phyloP scores from a whole-genome alignment of 2,113 vertebrate species.

The Jaculus jaculus region DNA sequence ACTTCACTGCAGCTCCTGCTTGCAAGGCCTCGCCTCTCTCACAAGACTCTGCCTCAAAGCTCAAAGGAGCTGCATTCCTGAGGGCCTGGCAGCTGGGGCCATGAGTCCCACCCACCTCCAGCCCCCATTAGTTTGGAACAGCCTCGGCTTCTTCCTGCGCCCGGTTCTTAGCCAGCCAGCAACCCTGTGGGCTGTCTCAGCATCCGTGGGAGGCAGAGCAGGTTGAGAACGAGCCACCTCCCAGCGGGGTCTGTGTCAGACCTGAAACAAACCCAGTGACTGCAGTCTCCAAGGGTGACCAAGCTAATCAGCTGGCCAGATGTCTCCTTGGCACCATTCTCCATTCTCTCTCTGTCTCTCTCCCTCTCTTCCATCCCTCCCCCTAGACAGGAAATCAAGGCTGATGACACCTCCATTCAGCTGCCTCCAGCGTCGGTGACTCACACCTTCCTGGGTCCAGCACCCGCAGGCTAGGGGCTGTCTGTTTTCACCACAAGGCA shows the following conservation, averaged over 20 bases:
- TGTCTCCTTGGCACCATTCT: neutral
- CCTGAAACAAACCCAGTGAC: neutral
- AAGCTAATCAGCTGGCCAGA: constrained; percentile 21
- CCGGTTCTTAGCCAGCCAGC: neutral
- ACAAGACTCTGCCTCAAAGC: neutral
- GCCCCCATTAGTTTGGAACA: neutral
- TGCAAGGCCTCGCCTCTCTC: rapidly evolving
- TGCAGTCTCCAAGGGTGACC: neutral
- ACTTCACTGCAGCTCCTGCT: rapidly evolving
- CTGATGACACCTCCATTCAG: neutral
- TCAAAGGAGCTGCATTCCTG: neutral
- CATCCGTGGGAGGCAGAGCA: neutral
- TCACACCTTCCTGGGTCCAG: neutral
- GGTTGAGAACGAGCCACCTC: neutral
- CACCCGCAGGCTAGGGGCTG: rapidly evolving
- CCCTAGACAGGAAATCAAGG: neutral
- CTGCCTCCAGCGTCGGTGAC: neutral
- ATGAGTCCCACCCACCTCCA: neutral
- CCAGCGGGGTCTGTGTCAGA: neutral
- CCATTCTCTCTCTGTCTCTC: too few relatives aligned
- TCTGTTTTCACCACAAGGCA: rapidly evolving
- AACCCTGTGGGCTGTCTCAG: neutral
- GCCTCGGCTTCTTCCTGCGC: neutral
- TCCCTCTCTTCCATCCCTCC: neutral
- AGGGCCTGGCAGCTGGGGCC: rapidly evolving